These are phyloP conservation scores for Ormyrus nitidulus DNA, from an alignment of 2,888 invertebrate species.

Conservation along the genomic window DNA sequence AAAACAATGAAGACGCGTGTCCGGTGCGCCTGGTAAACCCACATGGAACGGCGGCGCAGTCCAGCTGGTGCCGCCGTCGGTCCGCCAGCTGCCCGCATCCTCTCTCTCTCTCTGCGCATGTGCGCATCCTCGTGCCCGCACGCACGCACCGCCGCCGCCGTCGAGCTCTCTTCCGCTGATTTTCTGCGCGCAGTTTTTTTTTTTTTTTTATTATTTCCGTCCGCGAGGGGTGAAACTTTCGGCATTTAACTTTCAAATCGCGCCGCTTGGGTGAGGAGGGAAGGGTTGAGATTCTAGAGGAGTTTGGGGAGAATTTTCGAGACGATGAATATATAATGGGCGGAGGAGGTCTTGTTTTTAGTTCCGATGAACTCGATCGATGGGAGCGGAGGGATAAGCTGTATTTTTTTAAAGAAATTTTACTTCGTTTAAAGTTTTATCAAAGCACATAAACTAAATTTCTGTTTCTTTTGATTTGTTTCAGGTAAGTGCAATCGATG, in stretches of 20 bases:
- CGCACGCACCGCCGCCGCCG: background rate
- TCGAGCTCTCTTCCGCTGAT: background rate
- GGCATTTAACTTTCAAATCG: slow-evolving; percentile 43
- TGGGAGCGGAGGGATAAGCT: background rate
- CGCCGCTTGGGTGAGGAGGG: no score
- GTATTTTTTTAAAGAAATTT: background rate
- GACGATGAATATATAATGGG: no score
- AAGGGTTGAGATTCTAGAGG: no score
- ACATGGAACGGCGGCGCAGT: slow-evolving; percentile 64
- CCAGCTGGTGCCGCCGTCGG: slow-evolving; percentile 68
- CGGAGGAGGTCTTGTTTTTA: no score
- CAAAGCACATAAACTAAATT: background rate
- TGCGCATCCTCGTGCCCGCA: slow-evolving; percentile 60
- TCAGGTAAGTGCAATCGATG: slow-evolving; percentile 28
- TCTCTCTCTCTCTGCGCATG: no score
- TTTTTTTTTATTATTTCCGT: background rate
- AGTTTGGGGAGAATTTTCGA: no score
- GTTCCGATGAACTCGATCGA: no score
- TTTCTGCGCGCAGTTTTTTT: background rate
- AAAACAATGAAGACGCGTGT: no score
- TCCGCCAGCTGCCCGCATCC: slow-evolving; percentile 68
- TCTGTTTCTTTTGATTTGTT: slow-evolving; percentile 34
- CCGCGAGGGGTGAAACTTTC: background rate
- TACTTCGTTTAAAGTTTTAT: no score
- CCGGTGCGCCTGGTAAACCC: background rate